These are phyloP conservation scores for Cyprinodon variegatus DNA, from an alignment of 2,113 vertebrate genomes.

Conservation along the genomic window DNA sequence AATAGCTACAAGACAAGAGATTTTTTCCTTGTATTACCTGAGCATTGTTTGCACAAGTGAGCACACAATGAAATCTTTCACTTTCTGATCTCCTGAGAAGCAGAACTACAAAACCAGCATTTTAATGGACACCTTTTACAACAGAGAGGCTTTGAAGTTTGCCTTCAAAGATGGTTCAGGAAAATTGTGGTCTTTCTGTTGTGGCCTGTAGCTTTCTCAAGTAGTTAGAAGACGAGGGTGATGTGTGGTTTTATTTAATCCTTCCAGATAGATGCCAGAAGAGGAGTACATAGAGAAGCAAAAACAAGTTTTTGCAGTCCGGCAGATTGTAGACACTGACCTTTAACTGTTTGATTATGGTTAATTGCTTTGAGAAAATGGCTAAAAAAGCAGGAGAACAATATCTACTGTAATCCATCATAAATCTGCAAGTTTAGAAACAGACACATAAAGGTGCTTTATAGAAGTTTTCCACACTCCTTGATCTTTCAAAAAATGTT, in stretches of 20 bases:
- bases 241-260: conserved; percentile 19
- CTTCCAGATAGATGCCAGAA: conserved; percentile 20
- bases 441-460: neutral
- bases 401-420: neutral
- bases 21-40: neutral
- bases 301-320: conserved; percentile 32
- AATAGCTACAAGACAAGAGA: neutral
- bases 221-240: conserved; percentile 14
- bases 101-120: conserved; percentile 3
- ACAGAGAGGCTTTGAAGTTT: conserved; percentile 18
- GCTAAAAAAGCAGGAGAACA: conserved; percentile 7
- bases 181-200: conserved; percentile 30
- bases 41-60: neutral
- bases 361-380: conserved; percentile 47
- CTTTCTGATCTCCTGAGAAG: conserved; percentile 5
- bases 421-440: conserved; percentile 5
- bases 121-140: conserved; percentile 17
- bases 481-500: neutral
- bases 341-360: conserved; percentile 36
- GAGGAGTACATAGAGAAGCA: conserved; percentile 30
- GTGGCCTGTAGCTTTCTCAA: conserved; percentile 36
- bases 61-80: neutral
- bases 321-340: conserved; percentile 27
- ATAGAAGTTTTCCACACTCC: neutral
- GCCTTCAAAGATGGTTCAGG: conserved; percentile 21